phyloP scores from a whole-genome alignment of 2,797 vertebrate species.

The Acipenser transmontanus region DNA sequence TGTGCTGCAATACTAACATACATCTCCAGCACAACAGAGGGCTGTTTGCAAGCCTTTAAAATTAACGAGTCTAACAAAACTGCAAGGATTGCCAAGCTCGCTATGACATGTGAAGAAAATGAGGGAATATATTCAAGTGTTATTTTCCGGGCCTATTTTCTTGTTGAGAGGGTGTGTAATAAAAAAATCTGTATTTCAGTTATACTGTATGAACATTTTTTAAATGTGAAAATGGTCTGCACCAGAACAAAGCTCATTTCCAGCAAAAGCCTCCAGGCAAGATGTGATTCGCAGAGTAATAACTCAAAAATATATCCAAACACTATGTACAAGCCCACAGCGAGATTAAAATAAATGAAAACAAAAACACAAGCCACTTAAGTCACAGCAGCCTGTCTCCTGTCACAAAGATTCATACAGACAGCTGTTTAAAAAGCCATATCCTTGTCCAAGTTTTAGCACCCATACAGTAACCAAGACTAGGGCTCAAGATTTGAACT shows the following conservation, averaged over 20 bases:
- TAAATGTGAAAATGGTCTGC: too few relatives aligned
- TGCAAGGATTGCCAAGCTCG: background rate
- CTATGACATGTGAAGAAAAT: slow-evolving; percentile 3
- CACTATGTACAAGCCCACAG: background rate
- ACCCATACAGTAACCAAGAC: too few relatives aligned
- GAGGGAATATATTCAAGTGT: background rate
- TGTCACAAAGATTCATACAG: too few relatives aligned
- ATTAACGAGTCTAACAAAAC: slow-evolving; percentile 1
- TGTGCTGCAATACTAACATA: background rate
- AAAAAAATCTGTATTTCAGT: background rate
- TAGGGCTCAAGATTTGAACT: too few relatives aligned
- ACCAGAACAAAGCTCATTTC: slow-evolving; percentile 1
- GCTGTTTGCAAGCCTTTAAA: background rate
- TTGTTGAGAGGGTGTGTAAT: background rate
- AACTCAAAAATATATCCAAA: background rate
- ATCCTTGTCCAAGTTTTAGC: too few relatives aligned
- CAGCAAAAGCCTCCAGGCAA: background rate
- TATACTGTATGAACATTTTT: too few relatives aligned
- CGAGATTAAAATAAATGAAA: too few relatives aligned
- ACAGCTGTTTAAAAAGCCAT: too few relatives aligned
- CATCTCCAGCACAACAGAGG: background rate
- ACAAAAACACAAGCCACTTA: too few relatives aligned
- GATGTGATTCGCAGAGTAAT: background rate
- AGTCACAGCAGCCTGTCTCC: too few relatives aligned
- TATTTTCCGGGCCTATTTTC: background rate